phyloP scores from a whole-genome alignment of 1,140 invertebrate genomes.

The Anthonomus grandis region DNA sequence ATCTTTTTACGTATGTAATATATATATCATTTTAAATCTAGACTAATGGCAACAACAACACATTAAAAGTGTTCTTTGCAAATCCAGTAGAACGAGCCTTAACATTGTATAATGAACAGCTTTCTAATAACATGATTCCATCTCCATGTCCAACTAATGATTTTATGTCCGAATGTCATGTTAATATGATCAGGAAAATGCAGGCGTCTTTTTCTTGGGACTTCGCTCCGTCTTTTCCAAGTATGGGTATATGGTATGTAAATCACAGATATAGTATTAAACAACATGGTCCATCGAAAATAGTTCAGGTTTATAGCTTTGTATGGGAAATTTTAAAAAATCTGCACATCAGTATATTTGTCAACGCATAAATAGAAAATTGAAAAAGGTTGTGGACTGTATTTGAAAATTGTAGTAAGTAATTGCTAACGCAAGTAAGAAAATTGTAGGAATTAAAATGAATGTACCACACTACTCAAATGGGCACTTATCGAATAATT shows the following conservation, averaged over 20 bases:
- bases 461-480: too few species aligned
- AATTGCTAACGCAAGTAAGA: too few species aligned
- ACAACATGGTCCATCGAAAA: too few species aligned
- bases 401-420: too few species aligned
- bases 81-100: neutral
- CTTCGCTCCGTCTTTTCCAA: conserved; percentile 69
- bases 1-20: conserved; percentile 46
- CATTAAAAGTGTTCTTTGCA: neutral
- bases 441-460: too few species aligned
- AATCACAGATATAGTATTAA: conserved; percentile 17
- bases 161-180: conserved; percentile 92
- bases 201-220: conserved; percentile 97
- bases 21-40: neutral
- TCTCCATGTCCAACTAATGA: conserved; percentile 71
- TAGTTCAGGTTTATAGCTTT: too few species aligned
- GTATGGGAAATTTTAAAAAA: too few species aligned
- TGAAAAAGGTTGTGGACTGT: too few species aligned
- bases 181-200: conserved; percentile 93
- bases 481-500: too few species aligned
- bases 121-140: conserved; percentile 62
- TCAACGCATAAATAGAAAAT: too few species aligned
- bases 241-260: neutral
- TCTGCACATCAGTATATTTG: too few species aligned
- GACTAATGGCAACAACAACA: neutral
- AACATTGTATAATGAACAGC: conserved; percentile 43